These are phyloP conservation scores for Melopsittacus undulatus DNA, from an alignment of 2,797 vertebrate genomes.

Conservation along the genomic window DNA sequence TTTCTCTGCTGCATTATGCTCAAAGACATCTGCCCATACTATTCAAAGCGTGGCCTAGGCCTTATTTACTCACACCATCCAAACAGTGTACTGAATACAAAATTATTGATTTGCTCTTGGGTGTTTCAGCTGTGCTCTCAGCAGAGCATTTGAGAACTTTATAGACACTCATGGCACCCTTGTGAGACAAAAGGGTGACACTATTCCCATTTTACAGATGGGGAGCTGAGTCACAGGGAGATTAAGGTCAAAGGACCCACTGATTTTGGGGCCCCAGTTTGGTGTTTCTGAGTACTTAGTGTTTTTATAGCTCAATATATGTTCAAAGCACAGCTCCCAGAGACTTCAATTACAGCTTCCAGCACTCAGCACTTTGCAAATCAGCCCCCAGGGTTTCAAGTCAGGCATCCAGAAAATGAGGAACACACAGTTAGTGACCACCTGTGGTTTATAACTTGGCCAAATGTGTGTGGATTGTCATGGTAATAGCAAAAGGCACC, in stretches of 20 bases:
- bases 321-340: conserved; percentile 59
- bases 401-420: conserved; percentile 73
- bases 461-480: conserved; percentile 58
- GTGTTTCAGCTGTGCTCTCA: not conserved
- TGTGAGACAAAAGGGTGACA: not conserved
- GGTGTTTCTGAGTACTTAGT: conserved; percentile 36
- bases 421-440: conserved; percentile 70
- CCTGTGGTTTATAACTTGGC: conserved; percentile 68
- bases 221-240: conserved; percentile 41
- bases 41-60: not conserved
- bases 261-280: conserved; percentile 30
- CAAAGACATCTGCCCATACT: conserved; percentile 34
- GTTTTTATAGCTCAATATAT: conserved; percentile 59
- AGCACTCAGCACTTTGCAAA: conserved; percentile 69
- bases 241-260: conserved; percentile 56
- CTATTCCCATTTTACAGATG: conserved; percentile 38
- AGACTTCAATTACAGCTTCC: conserved; percentile 67
- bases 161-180: not conserved
- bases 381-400: conserved; percentile 66
- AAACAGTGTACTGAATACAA: not conserved
- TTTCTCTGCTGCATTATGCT: not conserved
- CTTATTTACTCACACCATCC: conserved; percentile 24
- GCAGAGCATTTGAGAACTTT: not conserved
- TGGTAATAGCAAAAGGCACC: conserved; percentile 65
- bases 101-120: conserved; percentile 11